Conservation (phyloP, 53 echinoderm and acorn worm genomes). For the Hippasteria phrygiana region DNA sequence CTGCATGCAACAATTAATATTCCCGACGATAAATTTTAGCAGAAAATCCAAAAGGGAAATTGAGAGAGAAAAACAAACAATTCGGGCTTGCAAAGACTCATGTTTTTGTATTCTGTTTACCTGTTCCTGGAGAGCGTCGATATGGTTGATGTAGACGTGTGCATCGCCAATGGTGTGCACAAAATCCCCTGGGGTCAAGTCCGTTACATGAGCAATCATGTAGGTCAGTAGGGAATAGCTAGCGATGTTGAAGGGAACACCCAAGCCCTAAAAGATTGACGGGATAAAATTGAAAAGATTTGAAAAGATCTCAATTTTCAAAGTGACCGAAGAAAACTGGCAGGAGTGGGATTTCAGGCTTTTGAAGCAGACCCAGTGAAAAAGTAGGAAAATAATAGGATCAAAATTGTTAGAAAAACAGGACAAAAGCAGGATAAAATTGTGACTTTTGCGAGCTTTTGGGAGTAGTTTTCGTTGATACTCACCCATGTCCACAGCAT, state of each 20-base stretch:
- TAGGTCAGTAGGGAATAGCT: constrained; percentile 95
- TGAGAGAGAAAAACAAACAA: neutral
- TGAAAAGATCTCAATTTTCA: neutral
- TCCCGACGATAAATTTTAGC: too few relatives aligned
- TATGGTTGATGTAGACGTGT: constrained; percentile 90
- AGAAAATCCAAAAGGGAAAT: too few relatives aligned
- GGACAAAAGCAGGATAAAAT: too few relatives aligned
- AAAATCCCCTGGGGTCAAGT: constrained; percentile 90
- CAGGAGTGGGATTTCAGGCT: too few relatives aligned
- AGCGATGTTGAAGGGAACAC: constrained; percentile 99
- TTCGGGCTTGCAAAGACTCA: neutral
- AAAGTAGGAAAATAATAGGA: too few relatives aligned
- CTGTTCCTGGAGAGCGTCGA: constrained; percentile 88
- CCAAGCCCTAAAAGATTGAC: constrained; percentile 88
- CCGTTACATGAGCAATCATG: constrained; percentile 97
- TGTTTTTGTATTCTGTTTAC: constrained; percentile 40
- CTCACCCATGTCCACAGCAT: too few relatives aligned
- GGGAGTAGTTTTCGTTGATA: too few relatives aligned
- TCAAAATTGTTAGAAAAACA: too few relatives aligned
- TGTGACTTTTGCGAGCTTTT: too few relatives aligned
- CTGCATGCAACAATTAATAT: too few relatives aligned
- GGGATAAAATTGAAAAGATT: too few relatives aligned
- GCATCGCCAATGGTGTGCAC: constrained; percentile 97
- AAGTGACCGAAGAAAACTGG: neutral
- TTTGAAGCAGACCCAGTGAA: too few relatives aligned